Evolutionary conservation across 2,888 invertebrate genomes (phyloP).

Genomic region (Macaria liturata): DNA sequence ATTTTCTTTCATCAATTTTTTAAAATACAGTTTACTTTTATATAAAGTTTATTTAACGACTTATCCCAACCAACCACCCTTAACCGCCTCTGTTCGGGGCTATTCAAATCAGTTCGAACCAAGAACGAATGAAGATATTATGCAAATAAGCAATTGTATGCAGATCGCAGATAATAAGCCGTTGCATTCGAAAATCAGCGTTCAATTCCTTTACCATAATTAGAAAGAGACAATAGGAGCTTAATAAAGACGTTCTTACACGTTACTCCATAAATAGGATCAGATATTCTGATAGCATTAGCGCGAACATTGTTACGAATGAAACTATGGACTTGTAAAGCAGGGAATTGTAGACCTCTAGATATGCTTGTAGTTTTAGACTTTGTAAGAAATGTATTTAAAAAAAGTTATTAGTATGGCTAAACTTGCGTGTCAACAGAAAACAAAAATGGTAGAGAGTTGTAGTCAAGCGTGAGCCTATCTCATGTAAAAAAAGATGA

Average conservation of each 20-base stretch:
- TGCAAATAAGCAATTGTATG: constrained; percentile 81
- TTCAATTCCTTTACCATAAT: constrained; percentile 76
- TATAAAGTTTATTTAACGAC: no score
- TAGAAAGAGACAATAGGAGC: constrained; percentile 74
- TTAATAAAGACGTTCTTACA: constrained; percentile 71
- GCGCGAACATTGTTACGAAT: constrained; percentile 28
- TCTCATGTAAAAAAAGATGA: no score
- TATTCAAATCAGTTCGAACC: constrained; percentile 53
- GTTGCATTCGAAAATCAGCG: constrained; percentile 62
- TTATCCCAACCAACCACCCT: neutral
- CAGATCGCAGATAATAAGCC: constrained; percentile 76
- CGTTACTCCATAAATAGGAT: constrained; percentile 54
- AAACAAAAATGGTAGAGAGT: no score
- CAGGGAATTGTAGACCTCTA: no score
- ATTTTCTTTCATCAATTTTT: no score
- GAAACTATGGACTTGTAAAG: neutral
- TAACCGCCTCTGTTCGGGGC: constrained; percentile 15
- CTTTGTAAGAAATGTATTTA: no score
- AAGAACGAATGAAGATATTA: constrained; percentile 81
- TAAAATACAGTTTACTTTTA: no score
- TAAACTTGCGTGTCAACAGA: no score
- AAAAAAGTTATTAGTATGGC: no score
- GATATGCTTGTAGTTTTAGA: no score
- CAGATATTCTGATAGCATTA: constrained; percentile 57
- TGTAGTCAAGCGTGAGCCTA: no score